Base-by-base conservation (phyloP, 2,113 vertebrate species). In the Drymodes brunneopygia region DNA sequence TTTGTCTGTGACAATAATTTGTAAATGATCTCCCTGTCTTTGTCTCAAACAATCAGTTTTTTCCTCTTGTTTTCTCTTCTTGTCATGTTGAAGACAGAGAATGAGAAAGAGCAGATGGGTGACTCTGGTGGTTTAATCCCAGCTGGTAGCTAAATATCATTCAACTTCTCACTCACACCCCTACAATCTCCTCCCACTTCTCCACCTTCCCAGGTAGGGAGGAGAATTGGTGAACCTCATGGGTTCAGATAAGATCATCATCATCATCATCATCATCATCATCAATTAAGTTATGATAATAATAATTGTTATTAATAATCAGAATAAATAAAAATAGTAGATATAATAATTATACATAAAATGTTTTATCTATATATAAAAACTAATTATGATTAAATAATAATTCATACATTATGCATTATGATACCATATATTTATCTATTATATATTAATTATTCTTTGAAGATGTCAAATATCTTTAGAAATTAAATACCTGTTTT, bases 401-500 rank as follows among this genome's bases (percentile, higher is more conserved):
- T 42, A 42, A 42, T 42, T 42, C 15, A 42, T 42, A 42, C 42
- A 42, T 13, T 42, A 42, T 42, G 13, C 42, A 42, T 42, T 42
- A 42, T 42, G 12, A 13, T 42, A 42, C 42, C 42, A 42, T 40
- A 40, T 40, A 40, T 40, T 40, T 40, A 40, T 40, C 10, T 40
- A 40, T 42, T 42, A 42, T 42, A 42, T 42, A 13, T 42, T 42
- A 42, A 15, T 42, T 42, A 42, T 42, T 42, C 19, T 92, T 83
- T 54, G 17, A 93, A 73, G 54, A 84, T 35, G 35, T 78, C 47
- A 81, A 54, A 77, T 42, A 40, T 45, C 17, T 51, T 94, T 72
- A 69, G 44, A 47, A 89, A 74, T 67, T 3, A 89, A 67, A 94
- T 51, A 74, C 24, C 31, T 89, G 40, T 48, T 95, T 87, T 84